Evolutionary conservation across 1,140 invertebrate genomes (phyloP), one percentile per base, ranked within the genome.

Genomic region (Parapsyche elsis): DNA sequence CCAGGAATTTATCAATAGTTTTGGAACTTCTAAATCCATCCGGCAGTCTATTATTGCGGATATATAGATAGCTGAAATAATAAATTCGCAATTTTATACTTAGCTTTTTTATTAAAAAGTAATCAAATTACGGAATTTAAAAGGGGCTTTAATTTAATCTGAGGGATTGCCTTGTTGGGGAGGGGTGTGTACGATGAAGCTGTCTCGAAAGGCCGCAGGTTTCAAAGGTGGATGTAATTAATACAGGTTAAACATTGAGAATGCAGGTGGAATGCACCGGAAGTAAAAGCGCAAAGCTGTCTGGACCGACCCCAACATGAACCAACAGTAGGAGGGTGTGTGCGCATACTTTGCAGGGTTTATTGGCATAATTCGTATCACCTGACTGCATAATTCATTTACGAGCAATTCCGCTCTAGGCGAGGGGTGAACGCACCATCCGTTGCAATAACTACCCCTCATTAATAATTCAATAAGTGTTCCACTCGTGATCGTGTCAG

Each of bases 351-450:
- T 73, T 16, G 30, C 16, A 5, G 16, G 71, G 23, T 24, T 57
- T 75, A 75, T 57, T 24, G 73, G 45, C 45, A 24, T 57, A 46
- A 75, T 75, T 75, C 73, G 49, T 46, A 75, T 75, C 73, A 75
- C 49, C 46, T 57, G 73, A 57, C 46, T 57, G 49, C 73, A 75
- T 75, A 75, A 75, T 75, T 75, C 45, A 75, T 75, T 75, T 75
- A 75, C 73, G 46, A 57, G 44, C 19, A 75, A 57, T 67, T 74
- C 71, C 21, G 21, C 9, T 23, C 64, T 67, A 38, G 30, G 30
- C 30, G 1, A 38, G 30, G 64, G 24, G 16, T 61, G 59, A 23
- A 67, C 21, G 24, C 64, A 61, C 9, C 59, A 53, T 53, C 59
- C n/a, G 59, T 12, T 67, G 64, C 64, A 67, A 12, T 23, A 26